Percentiles rank a stretch among this genome's conserved stretches.
Evolutionary conservation across 2,888 invertebrate genomes (phyloP).

Genomic region (Phorcus lineatus): DNA sequence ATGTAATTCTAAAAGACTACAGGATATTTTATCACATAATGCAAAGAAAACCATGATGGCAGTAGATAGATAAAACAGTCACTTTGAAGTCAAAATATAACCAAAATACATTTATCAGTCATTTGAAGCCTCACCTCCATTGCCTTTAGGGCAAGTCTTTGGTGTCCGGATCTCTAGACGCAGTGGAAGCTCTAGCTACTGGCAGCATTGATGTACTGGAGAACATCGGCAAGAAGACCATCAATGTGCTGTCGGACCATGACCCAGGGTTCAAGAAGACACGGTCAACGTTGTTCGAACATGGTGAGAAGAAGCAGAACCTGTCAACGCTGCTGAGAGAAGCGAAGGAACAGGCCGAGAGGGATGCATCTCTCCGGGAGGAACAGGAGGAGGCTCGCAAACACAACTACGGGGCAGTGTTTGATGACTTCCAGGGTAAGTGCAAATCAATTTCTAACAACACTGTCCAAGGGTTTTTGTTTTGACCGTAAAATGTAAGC

Average conservation of each 20-base stretch:
- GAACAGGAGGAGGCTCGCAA: conserved; percentile 80
- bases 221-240: conserved; percentile 94
- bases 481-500: too few species aligned
- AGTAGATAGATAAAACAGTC: too few species aligned
- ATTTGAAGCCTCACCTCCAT: background rate
- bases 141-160: conserved; percentile 57
- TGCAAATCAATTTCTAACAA: too few species aligned
- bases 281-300: conserved; percentile 80
- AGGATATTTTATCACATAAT: too few species aligned
- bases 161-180: conserved; percentile 33
- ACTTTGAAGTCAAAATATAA: too few species aligned
- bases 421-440: conserved; percentile 90
- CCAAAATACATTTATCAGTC: too few species aligned
- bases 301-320: conserved; percentile 65
- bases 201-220: conserved; percentile 86
- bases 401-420: conserved; percentile 81
- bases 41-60: too few species aligned
- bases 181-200: conserved; percentile 63
- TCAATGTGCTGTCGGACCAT: conserved; percentile 93
- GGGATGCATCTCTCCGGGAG: conserved; percentile 77
- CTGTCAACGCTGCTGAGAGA: conserved; percentile 80
- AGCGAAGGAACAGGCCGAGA: conserved; percentile 81
- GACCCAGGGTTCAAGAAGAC: conserved; percentile 89
- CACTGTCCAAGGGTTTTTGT: too few species aligned
- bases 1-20: too few species aligned